A percentile compares a stretch with the other conserved stretches of the same genome.
Conservation (phyloP, 2,113 vertebrate species). For the Accipiter virgatus region DNA sequence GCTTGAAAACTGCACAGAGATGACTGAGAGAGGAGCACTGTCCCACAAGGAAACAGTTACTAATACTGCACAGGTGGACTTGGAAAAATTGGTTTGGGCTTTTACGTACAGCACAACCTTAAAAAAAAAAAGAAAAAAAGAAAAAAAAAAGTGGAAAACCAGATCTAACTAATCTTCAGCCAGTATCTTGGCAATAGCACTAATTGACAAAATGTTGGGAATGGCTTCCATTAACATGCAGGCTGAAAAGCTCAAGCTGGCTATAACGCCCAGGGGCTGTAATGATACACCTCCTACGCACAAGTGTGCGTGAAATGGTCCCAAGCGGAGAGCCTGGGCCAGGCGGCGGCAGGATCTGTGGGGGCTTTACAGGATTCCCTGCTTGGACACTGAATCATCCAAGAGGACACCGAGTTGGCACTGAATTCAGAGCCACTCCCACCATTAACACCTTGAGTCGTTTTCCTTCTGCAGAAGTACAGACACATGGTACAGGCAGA, state of each 20-base stretch:
- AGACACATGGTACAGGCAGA: not conserved
- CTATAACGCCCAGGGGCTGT: not conserved
- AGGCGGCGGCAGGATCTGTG: not conserved
- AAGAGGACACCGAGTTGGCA: not conserved
- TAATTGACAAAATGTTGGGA: not conserved
- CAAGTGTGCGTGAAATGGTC: accelerated
- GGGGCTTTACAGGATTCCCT: not conserved
- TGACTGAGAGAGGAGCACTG: not conserved
- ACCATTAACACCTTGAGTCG: not conserved
- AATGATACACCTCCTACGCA: not conserved
- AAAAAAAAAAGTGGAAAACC: not conserved
- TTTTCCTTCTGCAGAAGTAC: not conserved
- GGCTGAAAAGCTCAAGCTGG: not conserved
- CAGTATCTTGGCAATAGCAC: not conserved
- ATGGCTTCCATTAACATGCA: not conserved
- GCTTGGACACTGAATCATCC: not conserved
- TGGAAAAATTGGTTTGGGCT: not conserved
- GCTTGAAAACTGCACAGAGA: not conserved
- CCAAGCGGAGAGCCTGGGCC: not conserved
- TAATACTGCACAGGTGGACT: not conserved
- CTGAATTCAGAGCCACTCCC: not conserved
- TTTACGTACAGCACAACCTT: not conserved
- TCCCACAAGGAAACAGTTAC: not conserved
- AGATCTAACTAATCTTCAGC: not conserved
- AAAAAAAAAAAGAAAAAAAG: not conserved